Evolutionary conservation across 2,888 invertebrate genomes (phyloP).

Genomic region (Limnephilus lunatus): DNA sequence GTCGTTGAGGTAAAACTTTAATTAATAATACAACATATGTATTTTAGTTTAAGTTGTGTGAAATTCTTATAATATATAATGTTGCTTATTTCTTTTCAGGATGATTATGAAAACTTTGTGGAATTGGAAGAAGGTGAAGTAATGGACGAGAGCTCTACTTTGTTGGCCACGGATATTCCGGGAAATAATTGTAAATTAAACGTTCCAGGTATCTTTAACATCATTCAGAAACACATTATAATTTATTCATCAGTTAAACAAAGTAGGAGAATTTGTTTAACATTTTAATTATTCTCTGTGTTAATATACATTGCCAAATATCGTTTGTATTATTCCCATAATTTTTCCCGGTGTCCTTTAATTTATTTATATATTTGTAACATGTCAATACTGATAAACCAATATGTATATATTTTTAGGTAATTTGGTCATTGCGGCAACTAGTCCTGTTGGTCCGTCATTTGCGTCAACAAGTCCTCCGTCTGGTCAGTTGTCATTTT

Average conservation of each 20-base stretch:
- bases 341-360: not conserved
- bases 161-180: slow-evolving; percentile 73
- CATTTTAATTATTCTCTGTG: not conserved
- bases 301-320: not conserved
- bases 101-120: slow-evolving; percentile 75
- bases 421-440: slow-evolving; percentile 67
- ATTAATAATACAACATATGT: not conserved
- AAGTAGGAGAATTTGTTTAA: not conserved
- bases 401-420: slow-evolving; percentile 46
- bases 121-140: slow-evolving; percentile 71
- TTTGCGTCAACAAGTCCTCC: slow-evolving; percentile 80
- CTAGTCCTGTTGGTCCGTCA: slow-evolving; percentile 71
- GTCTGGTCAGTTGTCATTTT: slow-evolving; percentile 72
- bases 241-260: not conserved
- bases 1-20: slow-evolving; percentile 82
- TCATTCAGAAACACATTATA: not conserved
- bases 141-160: slow-evolving; percentile 75
- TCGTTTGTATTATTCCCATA: not conserved
- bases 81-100: slow-evolving; percentile 68
- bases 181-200: slow-evolving; percentile 70
- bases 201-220: slow-evolving; percentile 69
- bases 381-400: not conserved
- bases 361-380: not conserved
- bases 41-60: not conserved
- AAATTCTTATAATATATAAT: not conserved